These are phyloP conservation scores for Diaperis boleti DNA, from an alignment of 2,888 invertebrate species.

Conservation along the genomic window DNA sequence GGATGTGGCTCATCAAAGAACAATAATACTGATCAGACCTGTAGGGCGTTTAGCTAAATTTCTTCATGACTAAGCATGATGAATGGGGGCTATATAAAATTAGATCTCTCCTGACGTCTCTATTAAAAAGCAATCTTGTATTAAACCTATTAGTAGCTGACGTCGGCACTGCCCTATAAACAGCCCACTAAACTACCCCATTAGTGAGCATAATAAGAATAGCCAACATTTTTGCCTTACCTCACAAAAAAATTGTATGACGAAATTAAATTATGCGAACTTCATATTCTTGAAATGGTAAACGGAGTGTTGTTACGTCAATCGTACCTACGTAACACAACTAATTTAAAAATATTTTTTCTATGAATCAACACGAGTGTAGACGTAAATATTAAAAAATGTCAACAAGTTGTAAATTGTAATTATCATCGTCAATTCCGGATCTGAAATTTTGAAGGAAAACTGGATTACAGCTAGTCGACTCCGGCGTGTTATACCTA, in stretches of 20 bases:
- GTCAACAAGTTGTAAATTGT: conserved; percentile 9
- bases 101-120: conserved; percentile 46
- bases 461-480: neutral
- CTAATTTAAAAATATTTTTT: conserved; percentile 10
- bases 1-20: conserved; percentile 1
- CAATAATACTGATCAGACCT: conserved; percentile 21
- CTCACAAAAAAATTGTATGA: conserved; percentile 7
- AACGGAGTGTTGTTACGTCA: neutral
- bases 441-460: neutral
- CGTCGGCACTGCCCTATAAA: conserved; percentile 49
- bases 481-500: neutral
- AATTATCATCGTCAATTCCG: neutral
- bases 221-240: too few relatives aligned
- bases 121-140: conserved; percentile 47
- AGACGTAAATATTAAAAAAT: conserved; percentile 11
- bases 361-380: conserved; percentile 6
- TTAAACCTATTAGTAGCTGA: conserved; percentile 47
- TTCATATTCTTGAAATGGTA: conserved; percentile 11
- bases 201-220: conserved; percentile 45
- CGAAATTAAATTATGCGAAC: conserved; percentile 8
- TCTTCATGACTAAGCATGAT: conserved; percentile 44
- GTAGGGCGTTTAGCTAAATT: conserved; percentile 39
- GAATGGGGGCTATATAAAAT: conserved; percentile 44
- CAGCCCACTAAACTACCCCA: conserved; percentile 51
- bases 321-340: neutral